Evolutionary conservation across 23 tunicate genomes (phyloP), one percentile per base, ranked within the genome.

Genomic region (Ciona savignyi): DNA sequence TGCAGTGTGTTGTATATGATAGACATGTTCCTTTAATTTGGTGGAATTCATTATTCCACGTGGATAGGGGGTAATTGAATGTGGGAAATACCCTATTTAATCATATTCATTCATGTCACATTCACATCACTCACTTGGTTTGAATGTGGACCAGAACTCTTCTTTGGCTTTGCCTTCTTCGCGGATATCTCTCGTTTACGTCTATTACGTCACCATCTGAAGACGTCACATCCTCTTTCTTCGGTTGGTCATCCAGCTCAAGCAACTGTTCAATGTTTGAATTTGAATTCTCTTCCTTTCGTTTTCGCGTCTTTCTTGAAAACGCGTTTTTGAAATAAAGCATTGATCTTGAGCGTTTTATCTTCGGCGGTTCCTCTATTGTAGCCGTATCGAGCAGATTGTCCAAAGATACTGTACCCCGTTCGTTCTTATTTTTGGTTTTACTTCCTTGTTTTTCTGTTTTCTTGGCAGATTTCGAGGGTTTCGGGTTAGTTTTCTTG

Each of bases 141-240:
- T 82, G 80, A 27, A 88, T 88, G 68, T 88, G 87, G 23, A 88
- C 84, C 25, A 88, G 74, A 26, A 88, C 81, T 62, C 77, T 88
- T 67, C 78, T 65, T 67, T 88, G 96, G 31, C 67, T 70, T 32
- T 21, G 49, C 35, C 79, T 79, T 6, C 74, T 67, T 60, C 80
- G 51, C 1, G 93, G 93, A 79, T 79, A 86, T 61, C 68, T 74
- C 51, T 86, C 84, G 60, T 86, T 79, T 35, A 86, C 74, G 35
- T 77, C 70, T 28, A 63, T 35, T 2, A 35, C 75, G 3, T n/a
- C 68, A 3, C 66, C 76, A 2, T 42, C 56, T 6, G 15, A 42
- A 6, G 56, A 42, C 56, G 56, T 42, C 56, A 42, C 56, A 42
- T 42, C 56, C 15, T 15, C 56, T 9, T 42, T 42, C 9, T 9